Conservation (phyloP, 2,113 vertebrate genomes). For the Corythaixoides concolor region DNA sequence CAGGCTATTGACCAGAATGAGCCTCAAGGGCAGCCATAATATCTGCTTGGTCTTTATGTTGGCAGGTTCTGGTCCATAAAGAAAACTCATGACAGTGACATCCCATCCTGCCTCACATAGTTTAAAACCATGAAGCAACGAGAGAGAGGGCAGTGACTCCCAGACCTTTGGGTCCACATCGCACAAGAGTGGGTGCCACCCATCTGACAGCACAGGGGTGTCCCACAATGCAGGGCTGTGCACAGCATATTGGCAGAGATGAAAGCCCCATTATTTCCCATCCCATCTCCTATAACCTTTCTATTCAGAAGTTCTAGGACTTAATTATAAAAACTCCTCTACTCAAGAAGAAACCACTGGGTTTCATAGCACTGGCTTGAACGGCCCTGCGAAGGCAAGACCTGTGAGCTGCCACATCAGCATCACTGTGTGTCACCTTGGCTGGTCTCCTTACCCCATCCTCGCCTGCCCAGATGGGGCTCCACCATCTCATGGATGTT, state of each 20-base stretch:
- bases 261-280: not conserved
- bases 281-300: not conserved
- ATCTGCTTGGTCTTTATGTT: not conserved
- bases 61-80: not conserved
- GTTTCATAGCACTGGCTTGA: not conserved
- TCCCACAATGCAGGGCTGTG: not conserved
- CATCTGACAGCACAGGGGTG: not conserved
- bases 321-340: not conserved
- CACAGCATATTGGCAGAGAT: rapidly evolving
- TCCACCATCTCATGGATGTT: rapidly evolving
- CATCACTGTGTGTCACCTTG: not conserved
- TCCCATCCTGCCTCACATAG: not conserved
- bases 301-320: not conserved
- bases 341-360: rapidly evolving
- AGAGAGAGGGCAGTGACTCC: not conserved
- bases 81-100: not conserved
- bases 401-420: not conserved
- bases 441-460: not conserved
- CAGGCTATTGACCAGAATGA: not conserved
- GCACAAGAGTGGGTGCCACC: not conserved
- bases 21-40: not conserved
- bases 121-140: not conserved
- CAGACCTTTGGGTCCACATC: not conserved
- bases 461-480: not conserved
- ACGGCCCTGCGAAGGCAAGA: not conserved